Evolutionary conservation across 1,140 invertebrate genomes (phyloP), one percentile per base, ranked within the genome.

Genomic region (Pseudomyrmex cubaensis): DNA sequence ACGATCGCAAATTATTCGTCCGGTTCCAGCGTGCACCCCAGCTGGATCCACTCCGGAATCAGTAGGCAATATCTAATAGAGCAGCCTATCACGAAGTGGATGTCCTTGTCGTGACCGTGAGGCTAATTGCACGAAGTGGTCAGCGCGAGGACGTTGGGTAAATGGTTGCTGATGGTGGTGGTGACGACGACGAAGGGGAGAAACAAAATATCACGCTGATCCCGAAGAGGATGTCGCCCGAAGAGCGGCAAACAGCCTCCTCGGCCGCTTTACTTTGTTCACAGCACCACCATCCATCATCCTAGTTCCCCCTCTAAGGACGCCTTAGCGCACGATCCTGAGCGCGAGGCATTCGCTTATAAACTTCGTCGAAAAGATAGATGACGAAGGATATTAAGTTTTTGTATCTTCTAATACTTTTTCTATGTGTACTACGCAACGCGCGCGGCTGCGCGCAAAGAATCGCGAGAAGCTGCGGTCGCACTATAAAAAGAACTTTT

Each of bases 101-200:
- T 92, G 92, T 92, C 92, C 92, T 93, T 92, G 92, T 91, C 89
- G 89, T 84, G 91, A 86, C 92, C 91, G 85, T 92, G 91, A 90
- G 85, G 88, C 91, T 93, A 93, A 93, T 93, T 92, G 92, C 91
- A 87, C 44, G 44, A 75, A 87, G 89, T 90, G 91, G 82, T 87
- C 87, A 89, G 88, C 87, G 62, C 75, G 61, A 86, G 76, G 77
- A 89, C 62, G 64, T 64, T 56, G 61, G 25, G 57, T 87, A 82
- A 90, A 88, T 77, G 85, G 82, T 88, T 73, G 78, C 22, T 76
- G 78, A 15, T 52, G 17, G 67, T 80, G 66, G 44, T 59, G 76
- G 15, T 20, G 76, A 61, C 66, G 76, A 59, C 64, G 76, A 78
- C 64, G 50, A 52, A 52, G 10, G 77, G 20, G 56, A 66, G 67